Evolutionary conservation across 2,113 vertebrate genomes (phyloP).

Genomic region (Prionailurus viverrinus): DNA sequence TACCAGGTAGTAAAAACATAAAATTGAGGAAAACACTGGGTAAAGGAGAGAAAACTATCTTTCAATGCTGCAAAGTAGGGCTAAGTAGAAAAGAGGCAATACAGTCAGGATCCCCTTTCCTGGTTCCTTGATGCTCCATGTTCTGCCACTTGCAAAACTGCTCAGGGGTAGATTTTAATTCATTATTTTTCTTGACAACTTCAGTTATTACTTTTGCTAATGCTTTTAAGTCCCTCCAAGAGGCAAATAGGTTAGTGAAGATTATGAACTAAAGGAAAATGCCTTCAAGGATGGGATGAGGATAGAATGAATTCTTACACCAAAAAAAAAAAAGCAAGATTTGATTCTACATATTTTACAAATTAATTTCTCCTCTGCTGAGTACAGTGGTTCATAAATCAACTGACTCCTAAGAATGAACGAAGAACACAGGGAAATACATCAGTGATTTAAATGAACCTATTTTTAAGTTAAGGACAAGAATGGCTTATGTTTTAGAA

Average conservation of each 20-base stretch:
- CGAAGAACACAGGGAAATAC: background rate
- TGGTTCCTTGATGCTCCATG: background rate
- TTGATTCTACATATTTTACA: slow-evolving; percentile 51
- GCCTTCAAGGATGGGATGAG: background rate
- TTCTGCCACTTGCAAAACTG: background rate
- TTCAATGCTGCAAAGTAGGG: background rate
- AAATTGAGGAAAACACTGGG: background rate
- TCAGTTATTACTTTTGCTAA: background rate
- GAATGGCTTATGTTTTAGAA: slow-evolving; percentile 5
- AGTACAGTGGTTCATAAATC: slow-evolving; percentile 46
- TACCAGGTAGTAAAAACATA: background rate
- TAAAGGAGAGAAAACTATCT: background rate
- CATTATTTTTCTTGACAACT: slow-evolving; percentile 1
- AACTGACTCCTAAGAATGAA: background rate
- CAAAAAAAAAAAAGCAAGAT: background rate
- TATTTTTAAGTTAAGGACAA: slow-evolving; percentile 38
- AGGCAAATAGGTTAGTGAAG: slow-evolving; percentile 49
- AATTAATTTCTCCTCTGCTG: slow-evolving; percentile 58
- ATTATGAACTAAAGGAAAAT: slow-evolving; percentile 67
- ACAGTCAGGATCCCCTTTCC: background rate
- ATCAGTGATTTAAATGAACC: slow-evolving; percentile 38
- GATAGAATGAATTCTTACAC: slow-evolving; percentile 33
- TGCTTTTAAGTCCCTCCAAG: background rate
- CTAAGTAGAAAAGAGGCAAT: background rate
- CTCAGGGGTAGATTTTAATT: background rate